Evolutionary conservation across 2,797 vertebrate genomes (phyloP).

Genomic region (Acanthurus lineatus): DNA sequence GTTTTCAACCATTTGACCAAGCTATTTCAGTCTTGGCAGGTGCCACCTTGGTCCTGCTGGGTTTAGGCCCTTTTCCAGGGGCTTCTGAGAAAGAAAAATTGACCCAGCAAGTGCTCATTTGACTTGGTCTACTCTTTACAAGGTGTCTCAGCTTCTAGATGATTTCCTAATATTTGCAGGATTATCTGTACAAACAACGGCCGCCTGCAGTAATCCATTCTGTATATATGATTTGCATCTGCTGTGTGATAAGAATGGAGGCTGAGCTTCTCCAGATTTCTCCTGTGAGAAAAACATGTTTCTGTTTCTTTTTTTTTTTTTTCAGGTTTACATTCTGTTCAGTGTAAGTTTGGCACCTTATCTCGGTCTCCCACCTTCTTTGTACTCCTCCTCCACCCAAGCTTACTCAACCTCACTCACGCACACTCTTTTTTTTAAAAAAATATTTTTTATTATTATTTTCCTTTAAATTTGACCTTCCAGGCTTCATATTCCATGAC

Average conservation of each 20-base stretch:
- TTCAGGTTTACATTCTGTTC: conserved; percentile 13
- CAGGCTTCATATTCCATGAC: conserved; percentile 82
- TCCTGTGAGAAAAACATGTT: conserved; percentile 22
- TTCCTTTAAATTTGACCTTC: conserved; percentile 75
- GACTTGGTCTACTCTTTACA: conserved; percentile 21
- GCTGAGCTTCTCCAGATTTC: conserved; percentile 13
- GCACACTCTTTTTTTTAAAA: background rate
- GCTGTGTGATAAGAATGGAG: conserved; percentile 19
- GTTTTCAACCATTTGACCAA: conserved; percentile 22
- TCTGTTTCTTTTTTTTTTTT: background rate
- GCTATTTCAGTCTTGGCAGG: conserved; percentile 40
- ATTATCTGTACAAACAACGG: conserved; percentile 49
- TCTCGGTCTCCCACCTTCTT: conserved; percentile 38
- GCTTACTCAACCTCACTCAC: conserved; percentile 49
- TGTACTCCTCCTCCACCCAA: conserved; percentile 30
- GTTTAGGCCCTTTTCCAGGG: too few relatives aligned
- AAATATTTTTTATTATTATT: conserved; percentile 9
- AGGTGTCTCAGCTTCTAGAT: conserved; percentile 15
- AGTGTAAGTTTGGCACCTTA: conserved; percentile 23
- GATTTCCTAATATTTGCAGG: conserved; percentile 37
- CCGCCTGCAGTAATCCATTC: conserved; percentile 35
- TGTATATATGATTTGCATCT: conserved; percentile 35
- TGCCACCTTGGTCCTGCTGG: background rate
- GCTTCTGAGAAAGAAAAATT: conserved; percentile 14
- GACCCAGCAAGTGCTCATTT: conserved; percentile 46